Evolutionary conservation across 2,797 vertebrate species (phyloP).

Genomic region (Eurystomus glaucurus): DNA sequence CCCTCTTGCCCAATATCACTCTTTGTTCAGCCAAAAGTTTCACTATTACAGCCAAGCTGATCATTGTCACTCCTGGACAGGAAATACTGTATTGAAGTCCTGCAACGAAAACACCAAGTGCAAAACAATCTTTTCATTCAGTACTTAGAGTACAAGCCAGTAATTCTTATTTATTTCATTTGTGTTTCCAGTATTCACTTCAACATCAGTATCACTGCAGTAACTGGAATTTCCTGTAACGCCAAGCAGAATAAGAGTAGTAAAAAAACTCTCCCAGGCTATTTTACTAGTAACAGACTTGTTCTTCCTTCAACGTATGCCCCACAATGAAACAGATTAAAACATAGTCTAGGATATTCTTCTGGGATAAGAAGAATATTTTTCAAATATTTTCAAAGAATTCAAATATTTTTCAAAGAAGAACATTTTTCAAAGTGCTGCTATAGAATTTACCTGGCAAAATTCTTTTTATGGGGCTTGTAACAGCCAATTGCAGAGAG

Average conservation of each 20-base stretch:
- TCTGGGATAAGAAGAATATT: not conserved
- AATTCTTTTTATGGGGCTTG: not conserved
- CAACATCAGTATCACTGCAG: not conserved
- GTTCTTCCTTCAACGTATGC: not conserved
- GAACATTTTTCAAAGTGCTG: not conserved
- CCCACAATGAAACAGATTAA: not conserved
- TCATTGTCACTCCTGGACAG: constrained; percentile 45
- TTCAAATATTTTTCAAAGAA: not conserved
- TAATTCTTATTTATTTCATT: not conserved
- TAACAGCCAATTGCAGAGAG: not conserved
- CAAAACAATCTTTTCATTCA: constrained; percentile 57
- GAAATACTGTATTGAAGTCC: not conserved
- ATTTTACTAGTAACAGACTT: not conserved
- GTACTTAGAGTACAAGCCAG: not conserved
- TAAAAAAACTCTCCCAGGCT: not conserved
- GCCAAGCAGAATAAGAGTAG: not conserved
- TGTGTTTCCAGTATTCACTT: constrained; percentile 3
- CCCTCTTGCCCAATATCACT: constrained; percentile 41
- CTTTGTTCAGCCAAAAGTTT: constrained; percentile 62
- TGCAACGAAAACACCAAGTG: constrained; percentile 30
- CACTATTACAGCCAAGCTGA: constrained; percentile 36
- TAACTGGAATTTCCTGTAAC: constrained; percentile 37
- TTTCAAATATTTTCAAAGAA: not conserved
- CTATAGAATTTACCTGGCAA: not conserved
- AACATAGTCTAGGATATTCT: not conserved